These are phyloP conservation scores for Papilio glaucus DNA, from an alignment of 1,140 invertebrate genomes.

Conservation along the genomic window DNA sequence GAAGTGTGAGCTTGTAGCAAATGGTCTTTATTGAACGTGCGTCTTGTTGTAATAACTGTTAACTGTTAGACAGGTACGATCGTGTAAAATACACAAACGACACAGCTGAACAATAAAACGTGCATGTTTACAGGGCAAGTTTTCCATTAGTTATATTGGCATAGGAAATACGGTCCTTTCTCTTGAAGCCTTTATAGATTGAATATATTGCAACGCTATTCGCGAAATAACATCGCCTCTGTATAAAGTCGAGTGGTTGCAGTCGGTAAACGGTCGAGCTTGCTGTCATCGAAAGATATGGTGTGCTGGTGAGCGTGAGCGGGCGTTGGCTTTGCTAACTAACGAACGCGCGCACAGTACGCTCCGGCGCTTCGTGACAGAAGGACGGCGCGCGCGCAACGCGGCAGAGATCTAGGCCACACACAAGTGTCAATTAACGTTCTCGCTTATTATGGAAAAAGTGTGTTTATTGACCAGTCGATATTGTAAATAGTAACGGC, in stretches of 20 bases:
- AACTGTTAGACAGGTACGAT: slow-evolving; percentile 3
- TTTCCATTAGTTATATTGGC: slow-evolving; percentile 10
- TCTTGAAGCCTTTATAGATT: neutral
- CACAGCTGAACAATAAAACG: slow-evolving; percentile 20
- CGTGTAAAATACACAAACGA: slow-evolving; percentile 15
- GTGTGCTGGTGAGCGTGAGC: slow-evolving; percentile 65
- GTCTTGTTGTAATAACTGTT: slow-evolving; percentile 4
- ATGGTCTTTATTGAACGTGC: neutral
- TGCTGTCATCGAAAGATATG: slow-evolving; percentile 69
- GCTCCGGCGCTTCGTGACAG: slow-evolving; percentile 62
- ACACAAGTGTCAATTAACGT: slow-evolving; percentile 68
- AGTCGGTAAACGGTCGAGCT: slow-evolving; percentile 54
- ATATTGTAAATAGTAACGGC: slow-evolving; percentile 56
- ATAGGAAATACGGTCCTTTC: slow-evolving; percentile 26
- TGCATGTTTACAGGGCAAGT: slow-evolving; percentile 20
- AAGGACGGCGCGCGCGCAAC: slow-evolving; percentile 50
- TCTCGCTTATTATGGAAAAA: slow-evolving; percentile 67
- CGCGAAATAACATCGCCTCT: slow-evolving; percentile 17
- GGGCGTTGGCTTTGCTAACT: slow-evolving; percentile 54
- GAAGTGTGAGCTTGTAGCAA: neutral
- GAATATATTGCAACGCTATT: slow-evolving; percentile 24
- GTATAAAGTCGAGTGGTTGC: slow-evolving; percentile 55
- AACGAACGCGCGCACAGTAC: slow-evolving; percentile 58
- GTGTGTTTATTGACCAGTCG: slow-evolving; percentile 60
- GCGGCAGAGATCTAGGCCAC: slow-evolving; percentile 65